Conservation (phyloP, 1,140 invertebrate species). For the Saxidomus purpurata region DNA sequence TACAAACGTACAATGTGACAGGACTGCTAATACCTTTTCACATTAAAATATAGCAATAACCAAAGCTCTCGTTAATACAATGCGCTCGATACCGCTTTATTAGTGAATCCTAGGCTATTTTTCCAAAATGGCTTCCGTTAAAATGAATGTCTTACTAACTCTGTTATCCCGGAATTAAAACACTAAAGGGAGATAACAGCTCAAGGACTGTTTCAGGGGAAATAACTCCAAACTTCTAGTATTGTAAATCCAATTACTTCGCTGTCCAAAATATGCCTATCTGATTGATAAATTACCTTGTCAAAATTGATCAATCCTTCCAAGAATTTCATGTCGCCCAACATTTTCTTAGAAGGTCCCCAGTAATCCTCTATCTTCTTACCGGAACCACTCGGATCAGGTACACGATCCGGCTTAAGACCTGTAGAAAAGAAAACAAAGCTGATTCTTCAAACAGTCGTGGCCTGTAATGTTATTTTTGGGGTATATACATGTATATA, state of each 20-base stretch:
- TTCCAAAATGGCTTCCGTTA: too few species aligned
- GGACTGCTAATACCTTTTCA: background rate
- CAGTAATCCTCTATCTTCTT: slow-evolving; percentile 87
- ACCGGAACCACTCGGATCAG: slow-evolving; percentile 85
- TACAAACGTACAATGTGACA: background rate
- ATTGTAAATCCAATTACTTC: too few species aligned
- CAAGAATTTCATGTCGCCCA: slow-evolving; percentile 87
- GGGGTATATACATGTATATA: too few species aligned
- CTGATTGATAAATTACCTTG: slow-evolving; percentile 80
- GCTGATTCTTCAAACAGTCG: too few species aligned
- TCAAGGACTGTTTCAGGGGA: too few species aligned
- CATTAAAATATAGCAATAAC: background rate
- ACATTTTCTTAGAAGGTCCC: slow-evolving; percentile 86
- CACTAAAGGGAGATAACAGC: too few species aligned
- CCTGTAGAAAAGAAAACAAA: slow-evolving; percentile 3
- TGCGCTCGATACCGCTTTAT: background rate
- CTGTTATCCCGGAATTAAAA: too few species aligned
- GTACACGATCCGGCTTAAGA: slow-evolving; percentile 85
- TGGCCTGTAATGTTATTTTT: too few species aligned
- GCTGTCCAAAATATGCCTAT: too few species aligned
- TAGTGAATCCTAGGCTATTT: too few species aligned
- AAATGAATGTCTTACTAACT: too few species aligned
- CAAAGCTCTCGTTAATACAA: background rate
- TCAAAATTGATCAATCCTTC: slow-evolving; percentile 85
- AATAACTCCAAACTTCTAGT: too few species aligned